A percentile compares a stretch with the other conserved stretches of the same genome.
Evolutionary conservation across 2,888 invertebrate species (phyloP).

Genomic region (Pheosia gnoma): DNA sequence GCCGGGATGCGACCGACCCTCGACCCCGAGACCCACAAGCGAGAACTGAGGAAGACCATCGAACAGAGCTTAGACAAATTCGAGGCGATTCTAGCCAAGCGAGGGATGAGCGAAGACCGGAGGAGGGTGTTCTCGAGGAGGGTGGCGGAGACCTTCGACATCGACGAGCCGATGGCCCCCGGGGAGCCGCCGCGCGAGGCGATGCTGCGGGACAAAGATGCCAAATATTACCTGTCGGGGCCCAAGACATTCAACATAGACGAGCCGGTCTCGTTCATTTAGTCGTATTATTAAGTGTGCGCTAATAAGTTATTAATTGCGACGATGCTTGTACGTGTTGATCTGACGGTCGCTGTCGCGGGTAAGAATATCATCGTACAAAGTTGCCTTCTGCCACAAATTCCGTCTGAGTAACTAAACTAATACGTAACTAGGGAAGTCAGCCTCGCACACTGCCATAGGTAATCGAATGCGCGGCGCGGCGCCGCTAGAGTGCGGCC

Average conservation of each 20-base stretch:
- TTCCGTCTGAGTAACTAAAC: no score
- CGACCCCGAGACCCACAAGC: slow-evolving; percentile 39
- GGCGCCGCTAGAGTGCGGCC: no score
- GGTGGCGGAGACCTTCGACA: slow-evolving; percentile 43
- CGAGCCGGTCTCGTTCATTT: slow-evolving; percentile 70
- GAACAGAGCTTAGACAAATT: slow-evolving; percentile 78
- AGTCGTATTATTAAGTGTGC: slow-evolving; percentile 12
- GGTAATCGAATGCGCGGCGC: no score
- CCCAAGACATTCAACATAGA: slow-evolving; percentile 84
- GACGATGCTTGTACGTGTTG: not conserved
- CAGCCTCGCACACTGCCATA: no score
- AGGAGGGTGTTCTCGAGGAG: slow-evolving; percentile 3
- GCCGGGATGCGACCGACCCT: slow-evolving; percentile 11
- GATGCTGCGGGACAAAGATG: slow-evolving; percentile 35
- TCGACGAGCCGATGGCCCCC: slow-evolving; percentile 36
- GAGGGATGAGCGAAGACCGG: slow-evolving; percentile 27
- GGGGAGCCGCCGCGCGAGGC: slow-evolving; percentile 20
- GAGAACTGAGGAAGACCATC: slow-evolving; percentile 62
- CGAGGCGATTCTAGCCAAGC: slow-evolving; percentile 64
- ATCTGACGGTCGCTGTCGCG: slow-evolving; percentile 4
- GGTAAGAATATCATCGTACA: not conserved
- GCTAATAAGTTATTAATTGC: not conserved
- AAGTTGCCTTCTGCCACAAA: no score
- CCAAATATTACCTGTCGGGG: slow-evolving; percentile 65
- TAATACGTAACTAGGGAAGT: no score